phyloP scores from a whole-genome alignment of 2,797 vertebrate species.

The Toxotes lorentzi region DNA sequence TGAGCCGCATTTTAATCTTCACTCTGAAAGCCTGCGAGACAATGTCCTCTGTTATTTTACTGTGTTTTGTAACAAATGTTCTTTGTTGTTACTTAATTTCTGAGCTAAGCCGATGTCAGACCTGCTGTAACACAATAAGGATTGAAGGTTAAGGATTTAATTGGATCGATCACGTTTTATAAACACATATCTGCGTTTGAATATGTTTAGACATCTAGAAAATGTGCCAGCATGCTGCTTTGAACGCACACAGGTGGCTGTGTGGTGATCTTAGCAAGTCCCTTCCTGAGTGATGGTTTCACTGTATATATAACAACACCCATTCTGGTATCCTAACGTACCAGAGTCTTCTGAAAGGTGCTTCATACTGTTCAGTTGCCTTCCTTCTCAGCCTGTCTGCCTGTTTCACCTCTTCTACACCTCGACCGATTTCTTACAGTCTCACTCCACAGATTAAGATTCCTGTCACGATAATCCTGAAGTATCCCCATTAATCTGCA shows the following conservation, averaged over 20 bases:
- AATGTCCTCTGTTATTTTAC: not conserved
- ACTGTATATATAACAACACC: not conserved
- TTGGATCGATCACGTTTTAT: conserved; percentile 1
- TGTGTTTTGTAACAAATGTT: conserved; percentile 23
- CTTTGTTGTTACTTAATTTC: conserved; percentile 15
- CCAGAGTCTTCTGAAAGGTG: conserved; percentile 59
- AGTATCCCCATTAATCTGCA: not conserved
- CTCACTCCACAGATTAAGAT: not conserved
- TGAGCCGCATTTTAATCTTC: conserved; percentile 33
- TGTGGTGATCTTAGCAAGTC: conserved; percentile 13
- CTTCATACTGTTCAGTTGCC: conserved; percentile 66
- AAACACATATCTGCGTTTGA: not conserved
- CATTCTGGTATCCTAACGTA: conserved; percentile 2
- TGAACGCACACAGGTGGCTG: conserved; percentile 12
- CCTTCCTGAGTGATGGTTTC: not conserved
- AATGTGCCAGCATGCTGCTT: conserved; percentile 48
- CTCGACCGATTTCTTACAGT: not conserved
- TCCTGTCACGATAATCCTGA: not conserved
- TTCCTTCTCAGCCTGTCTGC: conserved; percentile 47
- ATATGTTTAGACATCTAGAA: conserved; percentile 20
- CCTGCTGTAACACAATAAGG: conserved; percentile 37
- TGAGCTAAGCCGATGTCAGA: conserved; percentile 29
- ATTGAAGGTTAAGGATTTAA: conserved; percentile 20
- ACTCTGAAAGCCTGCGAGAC: conserved; percentile 16
- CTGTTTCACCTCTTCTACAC: conserved; percentile 19